Evolutionary conservation across 2,113 vertebrate genomes (phyloP).

Genomic region (Actenoides lindsayi): DNA sequence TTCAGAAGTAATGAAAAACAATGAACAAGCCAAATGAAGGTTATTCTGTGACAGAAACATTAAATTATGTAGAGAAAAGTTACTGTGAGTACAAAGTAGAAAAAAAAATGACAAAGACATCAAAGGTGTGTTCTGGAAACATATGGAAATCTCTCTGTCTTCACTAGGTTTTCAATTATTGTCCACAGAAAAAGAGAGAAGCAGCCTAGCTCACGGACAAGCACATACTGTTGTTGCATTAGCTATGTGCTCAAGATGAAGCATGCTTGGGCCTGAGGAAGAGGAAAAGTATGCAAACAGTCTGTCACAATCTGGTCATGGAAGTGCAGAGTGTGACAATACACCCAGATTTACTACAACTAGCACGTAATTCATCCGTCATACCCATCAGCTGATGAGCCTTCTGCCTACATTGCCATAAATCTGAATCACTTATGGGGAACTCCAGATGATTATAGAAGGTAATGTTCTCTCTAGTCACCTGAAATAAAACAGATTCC

Average conservation of each 20-base stretch:
- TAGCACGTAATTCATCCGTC: conserved; percentile 8
- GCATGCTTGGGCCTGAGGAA: background rate
- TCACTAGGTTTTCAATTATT: background rate
- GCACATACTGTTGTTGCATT: background rate
- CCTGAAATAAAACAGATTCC: conserved; percentile 51
- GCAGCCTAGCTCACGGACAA: background rate
- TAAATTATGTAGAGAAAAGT: background rate
- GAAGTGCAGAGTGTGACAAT: background rate
- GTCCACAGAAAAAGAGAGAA: background rate
- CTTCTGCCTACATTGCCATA: background rate
- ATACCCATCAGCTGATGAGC: conserved; percentile 23
- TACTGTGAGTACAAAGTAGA: background rate
- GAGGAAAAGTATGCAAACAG: conserved; percentile 19
- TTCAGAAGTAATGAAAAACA: background rate
- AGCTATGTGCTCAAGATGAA: background rate
- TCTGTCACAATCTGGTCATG: conserved; percentile 44
- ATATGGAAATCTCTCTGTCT: background rate
- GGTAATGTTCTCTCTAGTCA: conserved; percentile 48
- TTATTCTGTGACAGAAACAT: background rate
- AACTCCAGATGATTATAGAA: conserved; percentile 50
- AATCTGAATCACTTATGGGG: conserved; percentile 37
- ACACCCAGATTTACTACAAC: background rate
- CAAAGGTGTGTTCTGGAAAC: background rate
- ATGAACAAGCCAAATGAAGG: background rate
- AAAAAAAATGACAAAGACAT: background rate